Evolutionary conservation across 1,140 invertebrate genomes (phyloP), one percentile per base, ranked within the genome.

Genomic region (Drosophila parvula): DNA sequence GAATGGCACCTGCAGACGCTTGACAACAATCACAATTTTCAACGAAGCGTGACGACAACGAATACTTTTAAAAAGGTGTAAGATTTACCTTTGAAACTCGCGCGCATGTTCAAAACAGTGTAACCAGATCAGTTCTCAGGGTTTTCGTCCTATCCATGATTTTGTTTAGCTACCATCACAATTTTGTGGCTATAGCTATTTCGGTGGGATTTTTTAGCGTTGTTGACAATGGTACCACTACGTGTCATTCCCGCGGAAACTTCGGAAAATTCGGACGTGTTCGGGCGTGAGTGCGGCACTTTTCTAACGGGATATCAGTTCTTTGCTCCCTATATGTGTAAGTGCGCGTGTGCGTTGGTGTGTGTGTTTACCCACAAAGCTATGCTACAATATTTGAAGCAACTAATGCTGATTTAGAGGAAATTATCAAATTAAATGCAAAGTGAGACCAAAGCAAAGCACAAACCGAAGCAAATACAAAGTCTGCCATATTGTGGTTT

Each of bases 361-460:
- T 50, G 74, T 67, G 40, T 73, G 51, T 45, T 55, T 56, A 56
- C 28, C 74, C 63, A 73, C 62, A 47, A 74, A 57, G 59, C 58
- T 80, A 45, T 44, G 60, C 56, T 45, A 53, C 43, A 74, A 48
- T 41, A 43, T 62, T 45, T 16, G 9, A 68, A 68, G 50, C 57
- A 73, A 65, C 75, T 45, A 51, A 82, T 78, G 67, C 30, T 61
- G 50, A 32, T 38, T 44, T 28, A 50, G 65, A 55, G 48, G 48
- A 80, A 68, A 81, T 58, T 36, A 70, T 27, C 18, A 27, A 34
- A 43, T 48, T 47, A 50, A 32, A 48, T 58, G 36, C 47, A 30
- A 59, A 44, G 61, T 68, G 62, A 55, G 51, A 55, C 18, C 30
- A 14, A 43, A 16, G 18, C 40, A 63, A 34, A 56, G 16, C 27